These are phyloP conservation scores for Arrhopalites spinosus DNA, from an alignment of 2,888 invertebrate species.

Conservation along the genomic window DNA sequence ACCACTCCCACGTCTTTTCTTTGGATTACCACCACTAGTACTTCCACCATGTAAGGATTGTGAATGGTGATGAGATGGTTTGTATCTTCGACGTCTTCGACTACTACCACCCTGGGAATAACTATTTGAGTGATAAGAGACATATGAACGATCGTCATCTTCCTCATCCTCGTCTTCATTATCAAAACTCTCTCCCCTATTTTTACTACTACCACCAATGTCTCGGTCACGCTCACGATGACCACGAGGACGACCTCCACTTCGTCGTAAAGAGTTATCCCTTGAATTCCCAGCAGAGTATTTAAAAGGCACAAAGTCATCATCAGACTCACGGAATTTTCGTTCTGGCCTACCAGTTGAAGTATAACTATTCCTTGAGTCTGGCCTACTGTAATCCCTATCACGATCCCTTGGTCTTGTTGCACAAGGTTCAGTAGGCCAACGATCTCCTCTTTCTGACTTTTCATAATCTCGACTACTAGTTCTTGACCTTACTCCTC, in stretches of 20 bases:
- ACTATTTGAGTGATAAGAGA: constrained; percentile 45
- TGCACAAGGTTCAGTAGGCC: constrained; percentile 33
- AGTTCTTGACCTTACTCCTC: constrained; percentile 17
- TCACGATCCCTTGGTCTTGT: constrained; percentile 32
- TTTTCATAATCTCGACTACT: constrained; percentile 41
- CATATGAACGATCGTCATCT: constrained; percentile 52
- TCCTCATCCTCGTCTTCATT: constrained; percentile 52
- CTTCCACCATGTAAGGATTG: constrained; percentile 16
- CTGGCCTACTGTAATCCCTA: constrained; percentile 33
- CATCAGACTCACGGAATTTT: constrained; percentile 45
- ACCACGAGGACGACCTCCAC: constrained; percentile 30
- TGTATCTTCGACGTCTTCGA: neutral
- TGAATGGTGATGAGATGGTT: neutral
- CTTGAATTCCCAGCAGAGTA: constrained; percentile 16
- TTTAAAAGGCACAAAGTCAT: constrained; percentile 47
- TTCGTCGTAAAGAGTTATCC: constrained; percentile 26
- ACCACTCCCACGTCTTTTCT: neutral
- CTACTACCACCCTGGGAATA: constrained; percentile 21
- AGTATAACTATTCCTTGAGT: constrained; percentile 48
- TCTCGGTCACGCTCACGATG: neutral
- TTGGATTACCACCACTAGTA: neutral
- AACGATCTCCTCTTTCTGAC: constrained; percentile 40
- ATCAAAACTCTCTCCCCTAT: neutral
- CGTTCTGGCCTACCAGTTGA: neutral
- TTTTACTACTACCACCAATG: neutral